Evolutionary conservation across 2,113 vertebrate genomes (phyloP), one percentile per base, ranked within the genome.

Genomic region (Cyprinus carpio): DNA sequence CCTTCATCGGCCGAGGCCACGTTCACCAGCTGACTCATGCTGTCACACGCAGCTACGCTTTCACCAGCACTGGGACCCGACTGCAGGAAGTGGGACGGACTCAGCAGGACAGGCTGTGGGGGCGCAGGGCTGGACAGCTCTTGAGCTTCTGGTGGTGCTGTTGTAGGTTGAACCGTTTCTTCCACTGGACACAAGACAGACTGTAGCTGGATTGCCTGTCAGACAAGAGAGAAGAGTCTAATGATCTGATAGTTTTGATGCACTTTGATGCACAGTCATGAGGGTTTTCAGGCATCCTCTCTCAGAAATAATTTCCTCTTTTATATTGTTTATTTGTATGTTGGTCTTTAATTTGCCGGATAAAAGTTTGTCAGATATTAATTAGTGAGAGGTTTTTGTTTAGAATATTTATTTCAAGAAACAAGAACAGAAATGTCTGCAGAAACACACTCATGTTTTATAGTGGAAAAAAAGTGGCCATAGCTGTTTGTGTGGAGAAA

Each of bases 131-230:
- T 91, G 58, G 86, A 92, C 65, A 93, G 87, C 87, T 94, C 92
- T 74, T 92, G 86, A 37, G 80, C 83, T 40, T 89, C 82, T 56
- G 75, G n/a, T 92, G 89, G 84, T 82, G 84, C 78, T 85, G 92
- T 84, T 91, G 94, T 82, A 65, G 93, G 37, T 34, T 94, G 86
- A 75, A 92, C 83, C 72, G 92, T 87, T 87, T 92, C 92, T 2
- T 95, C 95, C 85, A 90, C 18, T 9, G 94, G 92, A 87, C 92
- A 87, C 67, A 91, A 91, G 65, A 89, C 87, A 91, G 94, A 88
- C 85, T 95, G 95, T 69, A 96, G 89, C 85, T 95, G 94, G 69
- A 96, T 75, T 34, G 87, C 75, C 87, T 82, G 29, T 82, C 49
- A 72, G 81, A 77, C 11, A 54, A 29, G 40, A 77, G 31, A 51